Base-by-base conservation (phyloP, 2,113 vertebrate species). In the Ailurus styani region DNA sequence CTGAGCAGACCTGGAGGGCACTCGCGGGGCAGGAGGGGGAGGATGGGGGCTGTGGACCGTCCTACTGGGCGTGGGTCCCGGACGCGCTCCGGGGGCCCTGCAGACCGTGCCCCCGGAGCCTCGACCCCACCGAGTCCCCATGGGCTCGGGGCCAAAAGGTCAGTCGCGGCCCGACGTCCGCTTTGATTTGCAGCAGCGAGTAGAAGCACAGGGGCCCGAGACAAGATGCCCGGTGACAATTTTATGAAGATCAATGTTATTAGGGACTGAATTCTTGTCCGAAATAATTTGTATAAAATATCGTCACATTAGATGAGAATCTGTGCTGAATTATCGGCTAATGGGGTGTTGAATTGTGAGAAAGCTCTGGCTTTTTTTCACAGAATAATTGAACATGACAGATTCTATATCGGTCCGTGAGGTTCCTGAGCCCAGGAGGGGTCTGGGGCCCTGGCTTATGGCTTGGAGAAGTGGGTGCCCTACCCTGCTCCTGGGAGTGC, bases 211-310 rank as follows among this genome's bases (percentile, higher is more conserved):
- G 40, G 90, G 95, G 47, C 64, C 55, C 0, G 1, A 85, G 86
- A 96, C 95, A 57, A 95, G 92, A 88, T 55, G 96, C 54, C 95
- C 0, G 0, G 66, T 12, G 97, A 96, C 95, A 42, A 87, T 83
- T 96, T 95, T 95, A 96, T 95, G 98, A 97, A 97, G 98, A 96
- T 95, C 96, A 87, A 83, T 96, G 96, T 70, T 89, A 73, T 96
- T 79, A 83, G 83, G 89, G 87, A 95, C 92, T 60, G 79, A 62
- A 57, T 96, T 95, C 95, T 96, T 87, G 91, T 97, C 97, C 0
- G 9, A 93, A 96, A 87, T 96, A 87, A 96, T 97, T 96, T 87
- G 92, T 96, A 52, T 96, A 97, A 97, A 95, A 97, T 87, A 93
- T 78, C 91, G 96, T 97, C 96, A 31, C 94, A 66, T 95, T 84